Conservation (phyloP, 2,113 vertebrate genomes). For the Larimichthys polyactis region DNA sequence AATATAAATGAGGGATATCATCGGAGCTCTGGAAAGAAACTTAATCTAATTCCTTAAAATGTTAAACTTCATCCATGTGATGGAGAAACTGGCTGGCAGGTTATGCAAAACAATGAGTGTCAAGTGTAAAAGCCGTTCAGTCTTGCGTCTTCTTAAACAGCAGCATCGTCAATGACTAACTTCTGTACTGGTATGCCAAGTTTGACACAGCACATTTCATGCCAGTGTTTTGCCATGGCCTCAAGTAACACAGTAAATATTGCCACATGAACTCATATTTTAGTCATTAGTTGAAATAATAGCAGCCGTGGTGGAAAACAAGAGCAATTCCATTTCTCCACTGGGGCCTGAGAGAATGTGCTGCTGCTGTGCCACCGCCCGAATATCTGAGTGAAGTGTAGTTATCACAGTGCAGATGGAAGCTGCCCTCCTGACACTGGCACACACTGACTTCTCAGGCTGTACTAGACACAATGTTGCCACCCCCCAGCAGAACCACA, state of each 20-base stretch:
- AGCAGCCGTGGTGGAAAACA: constrained; percentile 65
- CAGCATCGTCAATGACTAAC: background rate
- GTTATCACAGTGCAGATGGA: constrained; percentile 70
- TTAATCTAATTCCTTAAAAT: background rate
- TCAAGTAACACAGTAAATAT: constrained; percentile 60
- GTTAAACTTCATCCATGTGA: background rate
- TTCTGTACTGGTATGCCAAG: constrained; percentile 26
- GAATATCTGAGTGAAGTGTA: constrained; percentile 54
- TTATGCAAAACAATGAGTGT: background rate
- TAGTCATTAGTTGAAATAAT: constrained; percentile 57
- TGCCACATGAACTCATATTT: constrained; percentile 63
- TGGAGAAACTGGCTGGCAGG: background rate
- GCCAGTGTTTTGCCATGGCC: constrained; percentile 37
- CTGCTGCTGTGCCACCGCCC: constrained; percentile 32
- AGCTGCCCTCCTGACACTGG: constrained; percentile 67
- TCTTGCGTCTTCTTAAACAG: background rate
- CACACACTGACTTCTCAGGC: background rate
- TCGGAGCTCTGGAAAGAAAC: background rate
- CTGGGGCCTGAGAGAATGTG: constrained; percentile 59
- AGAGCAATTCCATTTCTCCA: constrained; percentile 68
- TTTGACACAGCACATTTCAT: constrained; percentile 35
- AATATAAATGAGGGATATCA: background rate
- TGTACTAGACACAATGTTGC: background rate
- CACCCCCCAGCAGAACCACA: constrained; percentile 7
- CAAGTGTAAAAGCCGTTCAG: background rate